Percentiles rank a stretch among this genome's conserved stretches.
phyloP scores from a whole-genome alignment of 2,888 invertebrate species.

The Acronicta aceris region DNA sequence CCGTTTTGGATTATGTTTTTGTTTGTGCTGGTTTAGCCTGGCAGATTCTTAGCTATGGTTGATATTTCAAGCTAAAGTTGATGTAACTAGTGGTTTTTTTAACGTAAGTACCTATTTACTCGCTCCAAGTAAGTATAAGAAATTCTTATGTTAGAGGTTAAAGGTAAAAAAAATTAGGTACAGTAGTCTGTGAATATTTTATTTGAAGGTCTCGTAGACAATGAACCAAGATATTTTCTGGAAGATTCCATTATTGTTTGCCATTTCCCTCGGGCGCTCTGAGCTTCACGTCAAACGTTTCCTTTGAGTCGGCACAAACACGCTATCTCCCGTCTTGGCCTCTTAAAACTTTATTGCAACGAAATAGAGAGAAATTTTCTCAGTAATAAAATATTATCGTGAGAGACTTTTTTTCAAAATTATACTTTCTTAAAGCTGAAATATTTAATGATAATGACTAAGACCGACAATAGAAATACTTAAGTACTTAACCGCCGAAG shows the following conservation, averaged over 20 bases:
- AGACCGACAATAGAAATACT: too few relatives aligned
- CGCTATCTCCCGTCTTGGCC: constrained; percentile 39
- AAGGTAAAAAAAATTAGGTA: too few relatives aligned
- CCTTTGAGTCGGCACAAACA: constrained; percentile 40
- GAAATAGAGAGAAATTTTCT: constrained; percentile 7
- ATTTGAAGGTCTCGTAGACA: constrained; percentile 34
- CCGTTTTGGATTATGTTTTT: too few relatives aligned
- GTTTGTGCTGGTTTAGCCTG: too few relatives aligned
- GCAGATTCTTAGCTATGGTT: too few relatives aligned
- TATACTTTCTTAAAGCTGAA: not conserved
- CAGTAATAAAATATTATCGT: not conserved
- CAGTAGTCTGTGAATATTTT: constrained; percentile 50
- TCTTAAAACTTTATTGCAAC: constrained; percentile 26
- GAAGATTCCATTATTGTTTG: constrained; percentile 52
- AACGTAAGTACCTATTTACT: not conserved
- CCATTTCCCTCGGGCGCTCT: constrained; percentile 44
- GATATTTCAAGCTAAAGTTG: too few relatives aligned
- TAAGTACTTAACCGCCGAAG: too few relatives aligned
- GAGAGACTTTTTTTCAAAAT: not conserved
- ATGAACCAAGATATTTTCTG: constrained; percentile 46
- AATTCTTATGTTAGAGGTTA: not conserved
- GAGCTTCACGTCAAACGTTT: constrained; percentile 46
- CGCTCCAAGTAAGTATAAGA: not conserved
- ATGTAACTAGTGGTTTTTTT: too few relatives aligned
- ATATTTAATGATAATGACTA: not conserved